A percentile compares a stretch with the other conserved stretches of the same genome.
These are phyloP conservation scores for Danio aesculapii DNA, from an alignment of 2,797 vertebrate species.

Conservation along the genomic window DNA sequence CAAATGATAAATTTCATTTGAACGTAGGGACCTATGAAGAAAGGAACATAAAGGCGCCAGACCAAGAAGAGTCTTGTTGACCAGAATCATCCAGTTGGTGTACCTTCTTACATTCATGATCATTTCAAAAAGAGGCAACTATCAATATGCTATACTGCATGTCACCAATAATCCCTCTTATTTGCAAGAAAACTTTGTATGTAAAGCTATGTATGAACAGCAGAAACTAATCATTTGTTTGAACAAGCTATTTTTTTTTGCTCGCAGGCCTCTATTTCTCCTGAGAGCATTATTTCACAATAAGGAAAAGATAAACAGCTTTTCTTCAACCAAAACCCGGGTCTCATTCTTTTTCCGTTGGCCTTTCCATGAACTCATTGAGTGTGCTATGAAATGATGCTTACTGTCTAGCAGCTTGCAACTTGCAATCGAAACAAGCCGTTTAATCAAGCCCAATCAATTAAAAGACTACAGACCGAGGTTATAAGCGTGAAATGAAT, in stretches of 20 bases:
- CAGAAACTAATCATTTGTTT: not conserved
- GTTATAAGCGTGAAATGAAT: constrained; percentile 31
- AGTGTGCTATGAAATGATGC: constrained; percentile 1
- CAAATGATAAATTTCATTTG: too few relatives aligned
- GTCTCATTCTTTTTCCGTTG: constrained; percentile 3
- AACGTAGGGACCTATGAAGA: too few relatives aligned
- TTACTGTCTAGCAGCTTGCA: not conserved
- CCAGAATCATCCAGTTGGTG: too few relatives aligned
- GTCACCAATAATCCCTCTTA: not conserved
- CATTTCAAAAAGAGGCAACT: not conserved
- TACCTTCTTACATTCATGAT: too few relatives aligned
- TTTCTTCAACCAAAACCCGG: constrained; percentile 4
- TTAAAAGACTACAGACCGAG: constrained; percentile 17
- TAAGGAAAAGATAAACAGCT: constrained; percentile 25
- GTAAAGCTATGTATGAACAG: not conserved
- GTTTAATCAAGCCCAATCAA: constrained; percentile 41
- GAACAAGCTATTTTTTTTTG: constrained; percentile 15
- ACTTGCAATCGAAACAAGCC: constrained; percentile 21
- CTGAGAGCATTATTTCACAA: not conserved
- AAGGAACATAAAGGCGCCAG: too few relatives aligned
- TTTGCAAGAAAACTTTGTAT: not conserved
- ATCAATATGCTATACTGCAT: not conserved
- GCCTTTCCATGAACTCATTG: constrained; percentile 34
- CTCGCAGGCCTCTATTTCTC: not conserved
- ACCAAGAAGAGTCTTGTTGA: too few relatives aligned